Evolutionary conservation across 2,113 vertebrate species (phyloP), one percentile per base, ranked within the genome.

Genomic region (Pica pica): DNA sequence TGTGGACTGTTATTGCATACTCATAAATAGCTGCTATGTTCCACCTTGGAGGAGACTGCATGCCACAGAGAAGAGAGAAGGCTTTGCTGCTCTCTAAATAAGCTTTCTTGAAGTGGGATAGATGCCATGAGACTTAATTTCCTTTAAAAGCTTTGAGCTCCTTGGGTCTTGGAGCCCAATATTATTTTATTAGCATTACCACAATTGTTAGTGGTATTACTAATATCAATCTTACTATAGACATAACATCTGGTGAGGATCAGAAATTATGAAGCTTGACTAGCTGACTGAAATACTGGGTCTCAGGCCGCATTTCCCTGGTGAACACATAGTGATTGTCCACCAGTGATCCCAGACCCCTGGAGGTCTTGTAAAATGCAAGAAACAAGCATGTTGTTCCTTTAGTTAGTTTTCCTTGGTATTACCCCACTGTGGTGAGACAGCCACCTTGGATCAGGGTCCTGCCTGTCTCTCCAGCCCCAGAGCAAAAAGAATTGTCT

Each of bases 21-120:
- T 94, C 73, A 70, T 41, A 94, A 96, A 95, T 71, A 95, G 88
- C 90, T 93, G 90, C 80, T 86, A 31, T 93, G 76, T 74, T 96
- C 88, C 60, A 81, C 83, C 73, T 96, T 91, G 67, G 83, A 93
- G 79, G 49, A 90, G 68, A 52, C 47, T 71, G 21, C 14, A 20
- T 57, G 74, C 37, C 69, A 49, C 85, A 92, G 81, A 83, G 24
- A 49, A 26, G 83, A 0, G 1, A 92, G 60, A n/a, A 87, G 31
- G 37, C 10, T 86, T 81, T 93, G 86, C 68, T 1, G 4, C 55
- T 56, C n/a, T 61, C 76, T 91, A 73, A 90, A 93, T 90, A 77
- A 94, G 28, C 80, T 89, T 92, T 86, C 60, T 52, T 86, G 73
- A 92, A 78, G 28, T 78, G 60, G 89, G 79, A 88, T 89, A 41